phyloP scores from a whole-genome alignment of 2,888 invertebrate genomes.

The Bruchidius siliquastri region DNA sequence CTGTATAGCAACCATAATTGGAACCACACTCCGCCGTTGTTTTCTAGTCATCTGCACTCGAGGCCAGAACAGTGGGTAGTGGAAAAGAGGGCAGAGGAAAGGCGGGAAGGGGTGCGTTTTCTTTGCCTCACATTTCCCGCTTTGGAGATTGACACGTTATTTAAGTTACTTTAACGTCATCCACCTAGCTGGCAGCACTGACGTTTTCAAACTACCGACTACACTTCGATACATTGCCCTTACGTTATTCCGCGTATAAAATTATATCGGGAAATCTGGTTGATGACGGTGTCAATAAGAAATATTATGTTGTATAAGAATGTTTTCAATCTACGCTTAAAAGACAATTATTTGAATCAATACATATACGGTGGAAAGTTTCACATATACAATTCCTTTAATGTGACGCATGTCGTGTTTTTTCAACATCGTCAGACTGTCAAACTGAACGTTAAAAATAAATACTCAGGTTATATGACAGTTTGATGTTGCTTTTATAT shows the following conservation, averaged over 20 bases:
- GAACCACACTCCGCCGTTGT: neutral
- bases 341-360: too few relatives aligned
- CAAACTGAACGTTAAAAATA: too few relatives aligned
- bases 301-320: too few relatives aligned
- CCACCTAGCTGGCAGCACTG: slow-evolving; percentile 9
- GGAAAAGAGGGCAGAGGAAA: neutral
- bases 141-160: slow-evolving; percentile 37
- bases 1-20: neutral
- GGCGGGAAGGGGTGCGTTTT: slow-evolving; percentile 4
- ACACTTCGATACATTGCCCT: slow-evolving; percentile 19
- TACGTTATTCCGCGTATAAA: neutral
- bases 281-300: too few relatives aligned
- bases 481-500: too few relatives aligned
- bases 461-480: too few relatives aligned
- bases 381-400: too few relatives aligned
- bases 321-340: too few relatives aligned
- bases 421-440: too few relatives aligned
- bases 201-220: slow-evolving; percentile 28
- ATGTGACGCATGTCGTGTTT: too few relatives aligned
- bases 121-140: slow-evolving; percentile 34
- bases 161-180: slow-evolving; percentile 37
- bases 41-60: neutral
- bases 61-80: neutral
- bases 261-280: neutral
- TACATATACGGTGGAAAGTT: too few relatives aligned